Evolutionary conservation across 2,797 vertebrate species (phyloP).

Genomic region (Momotus momota): DNA sequence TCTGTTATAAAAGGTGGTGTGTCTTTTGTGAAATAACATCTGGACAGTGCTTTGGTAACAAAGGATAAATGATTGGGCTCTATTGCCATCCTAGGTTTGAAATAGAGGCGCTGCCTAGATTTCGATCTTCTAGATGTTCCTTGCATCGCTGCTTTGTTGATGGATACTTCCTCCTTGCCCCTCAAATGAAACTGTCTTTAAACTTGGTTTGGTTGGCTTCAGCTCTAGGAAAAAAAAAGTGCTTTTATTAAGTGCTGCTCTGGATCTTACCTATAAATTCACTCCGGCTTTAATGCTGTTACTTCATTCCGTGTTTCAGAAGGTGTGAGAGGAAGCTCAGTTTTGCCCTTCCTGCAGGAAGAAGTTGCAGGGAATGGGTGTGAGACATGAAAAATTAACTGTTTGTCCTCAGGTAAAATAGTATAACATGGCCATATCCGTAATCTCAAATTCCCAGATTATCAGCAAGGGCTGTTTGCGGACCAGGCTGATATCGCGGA

Average conservation of each 20-base stretch:
- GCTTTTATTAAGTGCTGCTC: neutral
- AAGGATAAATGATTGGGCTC: neutral
- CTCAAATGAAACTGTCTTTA: neutral
- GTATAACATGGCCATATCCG: neutral
- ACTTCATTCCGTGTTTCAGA: neutral
- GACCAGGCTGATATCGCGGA: neutral
- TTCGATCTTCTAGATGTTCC: constrained; percentile 53
- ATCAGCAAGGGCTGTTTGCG: neutral
- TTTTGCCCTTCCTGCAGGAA: neutral
- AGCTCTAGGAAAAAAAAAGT: neutral
- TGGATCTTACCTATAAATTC: neutral
- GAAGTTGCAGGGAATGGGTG: neutral
- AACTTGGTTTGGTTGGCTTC: constrained; percentile 1
- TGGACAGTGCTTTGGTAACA: neutral
- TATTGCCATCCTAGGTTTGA: neutral
- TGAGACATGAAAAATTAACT: neutral
- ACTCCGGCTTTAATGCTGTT: neutral
- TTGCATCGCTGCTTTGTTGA: constrained; percentile 51
- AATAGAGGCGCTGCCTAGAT: neutral
- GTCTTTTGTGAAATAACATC: constrained; percentile 10
- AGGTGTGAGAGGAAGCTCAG: neutral
- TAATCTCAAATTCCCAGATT: neutral
- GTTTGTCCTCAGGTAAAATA: neutral
- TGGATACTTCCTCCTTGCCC: constrained; percentile 22
- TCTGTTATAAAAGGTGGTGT: neutral